phyloP scores from a whole-genome alignment of 2,888 invertebrate genomes.

The Rhagonycha fulva region DNA sequence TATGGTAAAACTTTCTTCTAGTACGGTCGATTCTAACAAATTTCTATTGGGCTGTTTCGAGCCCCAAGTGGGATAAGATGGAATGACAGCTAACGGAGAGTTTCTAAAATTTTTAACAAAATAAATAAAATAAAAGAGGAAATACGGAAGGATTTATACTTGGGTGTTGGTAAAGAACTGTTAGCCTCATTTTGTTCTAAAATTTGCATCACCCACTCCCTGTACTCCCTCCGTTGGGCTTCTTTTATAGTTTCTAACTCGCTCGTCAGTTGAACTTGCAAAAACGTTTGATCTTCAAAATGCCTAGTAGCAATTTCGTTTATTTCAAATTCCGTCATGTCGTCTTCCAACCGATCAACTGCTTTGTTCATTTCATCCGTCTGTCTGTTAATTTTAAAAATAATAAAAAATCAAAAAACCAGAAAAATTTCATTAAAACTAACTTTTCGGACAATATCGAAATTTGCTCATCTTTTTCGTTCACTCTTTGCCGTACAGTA shows the following conservation, averaged over 20 bases:
- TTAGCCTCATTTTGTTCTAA: slow-evolving; percentile 72
- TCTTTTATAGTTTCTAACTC: slow-evolving; percentile 83
- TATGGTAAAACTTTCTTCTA: slow-evolving; percentile 97
- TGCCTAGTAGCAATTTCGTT: slow-evolving; percentile 82
- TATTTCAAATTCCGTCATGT: slow-evolving; percentile 82
- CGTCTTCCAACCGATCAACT: slow-evolving; percentile 75
- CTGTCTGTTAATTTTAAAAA: slow-evolving; percentile 62
- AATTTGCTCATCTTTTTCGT: slow-evolving; percentile 75
- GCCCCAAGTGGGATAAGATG: slow-evolving; percentile 26
- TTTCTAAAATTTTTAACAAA: slow-evolving; percentile 44
- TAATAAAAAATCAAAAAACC: background rate
- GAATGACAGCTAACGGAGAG: slow-evolving; percentile 55
- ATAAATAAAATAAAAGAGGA: background rate
- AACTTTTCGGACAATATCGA: slow-evolving; percentile 69
- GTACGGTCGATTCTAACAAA: slow-evolving; percentile 38
- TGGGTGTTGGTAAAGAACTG: slow-evolving; percentile 60
- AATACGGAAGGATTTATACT: slow-evolving; percentile 48
- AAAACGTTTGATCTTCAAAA: slow-evolving; percentile 80
- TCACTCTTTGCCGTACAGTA: slow-evolving; percentile 73
- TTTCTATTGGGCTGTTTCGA: slow-evolving; percentile 24
- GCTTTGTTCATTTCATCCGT: slow-evolving; percentile 88
- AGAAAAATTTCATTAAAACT: slow-evolving; percentile 8
- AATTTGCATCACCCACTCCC: slow-evolving; percentile 86
- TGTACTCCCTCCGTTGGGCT: slow-evolving; percentile 83
- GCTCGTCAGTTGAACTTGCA: slow-evolving; percentile 85